Base-by-base conservation (phyloP, 2,888 invertebrate species). In the Therioaphis trifolii region DNA sequence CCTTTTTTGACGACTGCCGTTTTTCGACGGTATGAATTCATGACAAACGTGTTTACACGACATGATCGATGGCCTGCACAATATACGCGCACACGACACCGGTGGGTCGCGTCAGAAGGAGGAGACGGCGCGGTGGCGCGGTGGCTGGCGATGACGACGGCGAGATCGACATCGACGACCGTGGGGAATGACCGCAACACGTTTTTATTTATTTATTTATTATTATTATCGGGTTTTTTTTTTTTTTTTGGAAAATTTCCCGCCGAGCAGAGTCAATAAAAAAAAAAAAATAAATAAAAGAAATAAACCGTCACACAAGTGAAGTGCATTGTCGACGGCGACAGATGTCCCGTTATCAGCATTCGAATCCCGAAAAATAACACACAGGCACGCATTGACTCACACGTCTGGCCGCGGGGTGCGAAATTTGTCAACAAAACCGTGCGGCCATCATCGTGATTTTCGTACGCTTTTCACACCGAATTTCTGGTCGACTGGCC, bases 341-440 rank as follows among this genome's bases (percentile, higher is more conserved):
- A 29, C 82, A 82, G 82, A 82, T 82, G 82, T 72, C 52, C 82
- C 82, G 82, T 82, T 82, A 82, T 82, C 82, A 74, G 82, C 52
- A 52, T 61, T 80, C 71, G 69, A 69, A 69, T 79, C 69, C 69
- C 55, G 66, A 68, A 52, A 61, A 76, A 74, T 11, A 55, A 35
- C 21, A 66, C 14, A 66, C 66, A 66, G 21, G 46, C 40, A 40
- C 12, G 12, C 14, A 61, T 1, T 43, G 40, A 35, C 35, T 55
- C 35, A 5, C 11, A 55, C 29, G 58, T 29, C 11, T 14, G 71
- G 12, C 14, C 27, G 63, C 80, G 80, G 61, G 80, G 63, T 46
- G 80, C 82, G 63, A 82, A 82, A 82, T 82, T 82, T 82, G 82
- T 82, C 82, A 82, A 74, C 82, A 74, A 82, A 74, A 82, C 72